phyloP scores from a whole-genome alignment of 1,140 invertebrate species.

The Ladona fulva region DNA sequence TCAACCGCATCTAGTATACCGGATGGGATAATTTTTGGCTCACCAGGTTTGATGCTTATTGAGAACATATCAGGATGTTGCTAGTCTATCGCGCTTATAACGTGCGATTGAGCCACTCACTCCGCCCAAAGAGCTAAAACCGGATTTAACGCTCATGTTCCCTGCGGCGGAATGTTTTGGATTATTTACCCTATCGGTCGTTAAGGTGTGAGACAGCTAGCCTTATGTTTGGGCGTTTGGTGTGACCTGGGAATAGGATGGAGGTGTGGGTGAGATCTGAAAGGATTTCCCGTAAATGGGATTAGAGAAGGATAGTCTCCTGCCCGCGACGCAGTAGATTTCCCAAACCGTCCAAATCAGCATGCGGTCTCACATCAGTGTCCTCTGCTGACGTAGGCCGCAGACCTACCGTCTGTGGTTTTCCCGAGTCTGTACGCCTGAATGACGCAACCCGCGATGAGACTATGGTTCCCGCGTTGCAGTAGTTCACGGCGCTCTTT shows the following conservation, averaged over 20 bases:
- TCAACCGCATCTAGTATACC: too few relatives aligned
- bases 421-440: not conserved
- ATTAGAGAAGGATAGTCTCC: not conserved
- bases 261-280: not conserved
- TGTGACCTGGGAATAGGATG: not conserved
- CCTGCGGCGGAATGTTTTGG: not conserved
- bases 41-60: too few relatives aligned
- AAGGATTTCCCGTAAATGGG: not conserved
- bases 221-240: not conserved
- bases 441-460: not conserved
- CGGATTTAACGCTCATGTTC: not conserved
- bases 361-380: not conserved
- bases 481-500: not conserved
- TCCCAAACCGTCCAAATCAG: not conserved
- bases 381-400: not conserved
- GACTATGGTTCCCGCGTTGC: not conserved
- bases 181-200: not conserved
- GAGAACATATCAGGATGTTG: too few relatives aligned
- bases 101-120: not conserved
- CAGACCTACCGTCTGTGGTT: not conserved
- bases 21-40: too few relatives aligned
- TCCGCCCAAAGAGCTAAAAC: not conserved
- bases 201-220: not conserved
- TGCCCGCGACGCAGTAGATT: not conserved
- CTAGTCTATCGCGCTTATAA: too few relatives aligned